phyloP scores from a whole-genome alignment of 2,113 vertebrate genomes.

The Prionailurus bengalensis region DNA sequence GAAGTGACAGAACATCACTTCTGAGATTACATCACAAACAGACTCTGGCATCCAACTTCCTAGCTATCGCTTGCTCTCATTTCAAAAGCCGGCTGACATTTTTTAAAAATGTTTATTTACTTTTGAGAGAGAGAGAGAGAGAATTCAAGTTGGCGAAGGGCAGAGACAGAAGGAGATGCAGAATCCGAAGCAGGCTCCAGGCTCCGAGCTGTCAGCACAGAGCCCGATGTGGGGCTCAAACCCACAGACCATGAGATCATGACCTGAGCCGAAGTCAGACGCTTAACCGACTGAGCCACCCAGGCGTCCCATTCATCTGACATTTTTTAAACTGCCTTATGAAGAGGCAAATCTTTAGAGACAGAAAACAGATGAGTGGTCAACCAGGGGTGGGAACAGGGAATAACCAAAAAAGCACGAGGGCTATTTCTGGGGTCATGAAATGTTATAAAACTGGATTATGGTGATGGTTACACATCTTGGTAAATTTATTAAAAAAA shows the following conservation, averaged over 20 bases:
- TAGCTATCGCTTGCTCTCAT: neutral
- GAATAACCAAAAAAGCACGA: conserved; percentile 37
- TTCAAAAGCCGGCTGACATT: conserved; percentile 33
- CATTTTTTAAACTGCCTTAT: conserved; percentile 39
- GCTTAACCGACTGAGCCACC: too few relatives aligned
- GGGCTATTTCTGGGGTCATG: conserved; percentile 7
- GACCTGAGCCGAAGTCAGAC: too few relatives aligned
- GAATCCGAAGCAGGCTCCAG: too few relatives aligned
- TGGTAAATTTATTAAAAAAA: conserved; percentile 41
- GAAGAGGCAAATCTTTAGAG: conserved; percentile 60
- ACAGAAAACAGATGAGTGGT: conserved; percentile 35
- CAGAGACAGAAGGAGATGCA: too few relatives aligned
- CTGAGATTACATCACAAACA: conserved; percentile 1
- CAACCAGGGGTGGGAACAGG: neutral
- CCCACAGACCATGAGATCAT: too few relatives aligned
- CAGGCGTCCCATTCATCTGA: neutral
- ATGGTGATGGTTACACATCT: conserved; percentile 6
- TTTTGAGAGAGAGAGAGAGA: too few relatives aligned
- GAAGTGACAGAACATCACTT: conserved; percentile 27
- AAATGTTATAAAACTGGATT: conserved; percentile 59
- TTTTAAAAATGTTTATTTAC: neutral
- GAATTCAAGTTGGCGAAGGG: too few relatives aligned
- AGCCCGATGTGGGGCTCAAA: too few relatives aligned
- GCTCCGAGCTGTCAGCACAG: too few relatives aligned
- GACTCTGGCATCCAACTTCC: conserved; percentile 2